Percentiles rank a stretch among this genome's conserved stretches.
These are phyloP conservation scores for human (Homo sapiens) DNA, from an alignment of 2,113 vertebrate species.

Conservation along the genomic window DNA sequence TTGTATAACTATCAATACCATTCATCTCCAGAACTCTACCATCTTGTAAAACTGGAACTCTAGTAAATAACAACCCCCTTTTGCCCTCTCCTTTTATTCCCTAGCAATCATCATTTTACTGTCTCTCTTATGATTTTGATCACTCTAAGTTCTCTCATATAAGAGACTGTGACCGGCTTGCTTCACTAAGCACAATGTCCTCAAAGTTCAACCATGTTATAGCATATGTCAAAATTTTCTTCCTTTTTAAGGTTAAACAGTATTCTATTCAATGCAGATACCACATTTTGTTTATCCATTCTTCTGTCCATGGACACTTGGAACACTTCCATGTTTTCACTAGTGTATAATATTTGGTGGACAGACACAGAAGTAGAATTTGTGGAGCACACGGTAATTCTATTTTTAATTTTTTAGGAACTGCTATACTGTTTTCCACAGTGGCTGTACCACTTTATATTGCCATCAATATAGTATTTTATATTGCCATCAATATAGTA, in stretches of 20 bases:
- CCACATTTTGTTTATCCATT: background rate
- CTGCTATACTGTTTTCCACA: background rate
- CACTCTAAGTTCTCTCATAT: background rate
- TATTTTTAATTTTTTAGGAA: background rate
- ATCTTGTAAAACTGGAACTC: background rate
- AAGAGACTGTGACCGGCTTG: background rate
- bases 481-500: too few relatives aligned
- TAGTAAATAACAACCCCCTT: background rate
- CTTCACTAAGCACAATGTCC: background rate
- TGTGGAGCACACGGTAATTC: background rate
- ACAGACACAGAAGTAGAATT: background rate
- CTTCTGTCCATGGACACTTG: background rate
- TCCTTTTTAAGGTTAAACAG: background rate
- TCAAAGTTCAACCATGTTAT: background rate
- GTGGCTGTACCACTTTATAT: background rate
- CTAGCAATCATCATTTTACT: background rate
- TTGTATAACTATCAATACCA: background rate
- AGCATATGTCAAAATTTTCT: background rate
- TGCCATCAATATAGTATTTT: too few relatives aligned
- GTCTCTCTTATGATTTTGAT: background rate
- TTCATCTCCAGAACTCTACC: background rate
- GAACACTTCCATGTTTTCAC: background rate
- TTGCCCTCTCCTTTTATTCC: background rate
- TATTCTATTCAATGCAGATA: background rate
- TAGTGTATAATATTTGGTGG: background rate